Evolutionary conservation across 2,888 invertebrate genomes (phyloP), one percentile per base, ranked within the genome.

Genomic region (Phasia obesa): DNA sequence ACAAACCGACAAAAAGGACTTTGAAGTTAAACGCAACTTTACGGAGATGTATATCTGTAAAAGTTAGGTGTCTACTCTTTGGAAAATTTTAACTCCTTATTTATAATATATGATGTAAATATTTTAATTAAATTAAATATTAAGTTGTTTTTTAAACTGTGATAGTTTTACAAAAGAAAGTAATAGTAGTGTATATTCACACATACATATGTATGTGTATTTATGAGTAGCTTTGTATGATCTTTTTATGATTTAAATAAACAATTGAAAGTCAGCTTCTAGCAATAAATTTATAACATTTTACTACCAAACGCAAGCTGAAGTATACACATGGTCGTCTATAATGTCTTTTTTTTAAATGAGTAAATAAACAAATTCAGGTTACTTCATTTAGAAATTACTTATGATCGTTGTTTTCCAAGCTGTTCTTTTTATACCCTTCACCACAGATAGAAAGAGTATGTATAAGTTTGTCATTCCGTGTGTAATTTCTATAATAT

Each of bases 151-250:
- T 62, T 25, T 57, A 21, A 81, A 73, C 81, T 81, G 81, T 81
- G 81, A 81, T 81, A 81, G 55, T 62, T 81, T 65, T 77, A 49
- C 11, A 65, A 57, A 67, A 13, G n/a, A 23, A 49, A 21, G 9
- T n/a, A 31, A 13, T 2, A 13, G 15, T 11, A 35, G 11, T 35
- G 35, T 35, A 35, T 35, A 35, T 35, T 11, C 7, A 35, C 11
- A 35, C 9, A 35, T 35, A 35, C 35, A 35, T 6, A 27, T 6
- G 27, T 35, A 53, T 23, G 1, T 17, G 15, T 49, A 42, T 23
- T 7, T n/a, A 21, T 11, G 19, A 51, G 17, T 25, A 25, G 19
- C 17, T 53, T 53, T 44, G 38, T 62, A 13, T 31, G 38, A n/a
- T n/a, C n/a, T 49, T 38, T 4, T 7, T 7, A 38, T 38, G 13